phyloP scores from a whole-genome alignment of 1,140 invertebrate species.

The Zaprionus ornatus region DNA sequence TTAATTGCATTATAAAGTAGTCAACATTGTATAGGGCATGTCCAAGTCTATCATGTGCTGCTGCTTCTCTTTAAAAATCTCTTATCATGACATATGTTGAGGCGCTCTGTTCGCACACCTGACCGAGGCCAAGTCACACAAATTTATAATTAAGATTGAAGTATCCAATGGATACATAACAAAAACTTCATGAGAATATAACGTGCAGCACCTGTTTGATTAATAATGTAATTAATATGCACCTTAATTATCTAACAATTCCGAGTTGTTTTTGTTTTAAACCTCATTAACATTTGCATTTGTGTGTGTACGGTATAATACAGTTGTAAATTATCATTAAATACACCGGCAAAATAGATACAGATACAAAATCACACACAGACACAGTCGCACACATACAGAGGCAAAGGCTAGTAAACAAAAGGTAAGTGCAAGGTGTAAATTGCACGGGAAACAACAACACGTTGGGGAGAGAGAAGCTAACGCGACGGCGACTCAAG shows the following conservation, averaged over 20 bases:
- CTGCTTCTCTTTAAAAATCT: background rate
- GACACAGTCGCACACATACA: slow-evolving; percentile 20
- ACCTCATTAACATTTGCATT: slow-evolving; percentile 4
- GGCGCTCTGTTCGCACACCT: slow-evolving; percentile 8
- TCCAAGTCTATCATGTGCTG: background rate
- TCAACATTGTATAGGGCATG: background rate
- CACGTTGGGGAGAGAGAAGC: slow-evolving; percentile 29
- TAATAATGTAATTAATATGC: slow-evolving; percentile 26
- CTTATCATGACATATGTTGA: slow-evolving; percentile 27
- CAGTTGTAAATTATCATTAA: slow-evolving; percentile 78
- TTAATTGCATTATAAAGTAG: background rate
- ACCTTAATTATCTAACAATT: slow-evolving; percentile 15
- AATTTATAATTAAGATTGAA: slow-evolving; percentile 4
- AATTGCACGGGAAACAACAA: slow-evolving; percentile 37
- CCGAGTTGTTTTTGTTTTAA: background rate
- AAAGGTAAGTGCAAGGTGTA: slow-evolving; percentile 61
- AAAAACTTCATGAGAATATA: slow-evolving; percentile 13
- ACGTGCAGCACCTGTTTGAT: slow-evolving; percentile 36
- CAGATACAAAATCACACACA: slow-evolving; percentile 25
- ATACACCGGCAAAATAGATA: slow-evolving; percentile 54
- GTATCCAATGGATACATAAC: background rate
- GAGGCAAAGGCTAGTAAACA: slow-evolving; percentile 54
- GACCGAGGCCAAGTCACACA: background rate
- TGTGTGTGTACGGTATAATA: slow-evolving; percentile 30
- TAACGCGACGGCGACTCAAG: slow-evolving; percentile 63